These are phyloP conservation scores for Saccopteryx bilineata DNA, from an alignment of 2,113 vertebrate genomes.

Conservation along the genomic window DNA sequence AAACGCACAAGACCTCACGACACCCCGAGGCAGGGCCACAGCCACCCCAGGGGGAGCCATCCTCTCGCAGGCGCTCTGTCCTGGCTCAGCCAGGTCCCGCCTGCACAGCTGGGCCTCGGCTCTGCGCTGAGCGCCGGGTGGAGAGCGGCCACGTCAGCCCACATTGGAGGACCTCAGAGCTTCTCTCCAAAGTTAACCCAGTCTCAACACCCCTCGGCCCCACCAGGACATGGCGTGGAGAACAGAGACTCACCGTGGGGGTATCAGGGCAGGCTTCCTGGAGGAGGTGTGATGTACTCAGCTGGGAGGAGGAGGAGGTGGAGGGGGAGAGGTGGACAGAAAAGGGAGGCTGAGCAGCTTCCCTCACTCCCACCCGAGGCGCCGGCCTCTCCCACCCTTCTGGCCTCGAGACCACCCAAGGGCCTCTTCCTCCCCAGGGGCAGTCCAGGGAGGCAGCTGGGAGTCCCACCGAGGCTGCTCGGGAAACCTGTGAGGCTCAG, in stretches of 20 bases:
- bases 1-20: accelerated
- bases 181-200: neutral
- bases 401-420: accelerated
- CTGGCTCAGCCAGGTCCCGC: accelerated
- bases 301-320: neutral
- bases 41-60: neutral
- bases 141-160: accelerated
- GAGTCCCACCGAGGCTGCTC: too few species aligned
- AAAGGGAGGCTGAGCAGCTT: neutral
- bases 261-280: neutral
- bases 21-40: neutral
- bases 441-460: neutral
- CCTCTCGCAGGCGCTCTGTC: neutral
- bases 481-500: neutral
- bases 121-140: neutral
- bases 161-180: too few species aligned
- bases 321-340: accelerated
- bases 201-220: too few species aligned
- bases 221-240: neutral
- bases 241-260: neutral
- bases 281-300: neutral
- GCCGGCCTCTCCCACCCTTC: neutral
- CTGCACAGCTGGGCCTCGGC: accelerated
- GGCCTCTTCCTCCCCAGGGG: too few species aligned
- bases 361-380: accelerated